phyloP scores from a whole-genome alignment of 1,140 invertebrate genomes.

The Anagrus nilaparvatae region DNA sequence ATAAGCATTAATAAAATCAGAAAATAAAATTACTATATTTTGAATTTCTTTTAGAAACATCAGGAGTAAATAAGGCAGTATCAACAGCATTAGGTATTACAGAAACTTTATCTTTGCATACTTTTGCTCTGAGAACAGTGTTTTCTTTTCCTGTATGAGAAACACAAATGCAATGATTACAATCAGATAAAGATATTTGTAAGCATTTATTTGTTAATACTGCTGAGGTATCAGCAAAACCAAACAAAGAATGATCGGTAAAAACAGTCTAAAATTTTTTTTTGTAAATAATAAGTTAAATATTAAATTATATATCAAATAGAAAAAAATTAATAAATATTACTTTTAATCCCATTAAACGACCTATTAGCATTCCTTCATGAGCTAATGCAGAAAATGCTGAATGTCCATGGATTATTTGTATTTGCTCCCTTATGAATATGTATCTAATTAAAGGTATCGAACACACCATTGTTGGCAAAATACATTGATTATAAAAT shows the following conservation, averaged over 20 bases:
- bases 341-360: slow-evolving; percentile 77
- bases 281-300: background rate
- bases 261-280: slow-evolving; percentile 72
- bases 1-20: slow-evolving; percentile 6
- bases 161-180: slow-evolving; percentile 96
- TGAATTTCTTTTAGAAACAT: slow-evolving; percentile 52
- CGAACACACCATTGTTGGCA: slow-evolving; percentile 88
- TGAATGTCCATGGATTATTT: slow-evolving; percentile 97
- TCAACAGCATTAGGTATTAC: slow-evolving; percentile 99
- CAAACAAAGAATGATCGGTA: slow-evolving; percentile 98
- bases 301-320: no score
- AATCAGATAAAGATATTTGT: slow-evolving; percentile 81
- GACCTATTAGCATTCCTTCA: slow-evolving; percentile 89
- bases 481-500: slow-evolving; percentile 90
- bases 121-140: slow-evolving; percentile 86
- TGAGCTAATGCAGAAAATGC: slow-evolving; percentile 95
- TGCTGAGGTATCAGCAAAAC: slow-evolving; percentile 96
- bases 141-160: slow-evolving; percentile 98
- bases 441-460: slow-evolving; percentile 86
- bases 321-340: slow-evolving; percentile 1
- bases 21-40: slow-evolving; percentile 48
- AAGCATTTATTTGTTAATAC: slow-evolving; percentile 95
- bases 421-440: slow-evolving; percentile 80
- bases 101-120: slow-evolving; percentile 77
- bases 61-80: slow-evolving; percentile 80